These are phyloP conservation scores for Triops cancriformis DNA, from an alignment of 1,140 invertebrate genomes.

Conservation along the genomic window DNA sequence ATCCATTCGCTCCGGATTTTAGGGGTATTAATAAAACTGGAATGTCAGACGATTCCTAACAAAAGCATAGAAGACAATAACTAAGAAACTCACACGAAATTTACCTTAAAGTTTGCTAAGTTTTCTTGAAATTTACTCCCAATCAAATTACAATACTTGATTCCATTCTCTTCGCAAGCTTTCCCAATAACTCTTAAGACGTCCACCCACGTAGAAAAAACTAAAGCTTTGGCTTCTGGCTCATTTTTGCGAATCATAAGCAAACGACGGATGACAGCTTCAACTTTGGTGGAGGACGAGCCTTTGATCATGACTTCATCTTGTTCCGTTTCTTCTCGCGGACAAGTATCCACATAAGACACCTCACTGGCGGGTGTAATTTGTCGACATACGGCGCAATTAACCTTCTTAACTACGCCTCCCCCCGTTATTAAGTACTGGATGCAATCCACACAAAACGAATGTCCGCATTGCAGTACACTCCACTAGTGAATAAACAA, in stretches of 20 bases:
- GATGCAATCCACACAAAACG: constrained; percentile 55
- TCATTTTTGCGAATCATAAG: constrained; percentile 48
- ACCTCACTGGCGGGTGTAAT: constrained; percentile 46
- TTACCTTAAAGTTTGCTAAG: constrained; percentile 50
- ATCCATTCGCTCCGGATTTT: constrained; percentile 58
- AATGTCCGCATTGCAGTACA: constrained; percentile 59
- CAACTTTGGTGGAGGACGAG: constrained; percentile 62
- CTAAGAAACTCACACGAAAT: constrained; percentile 11
- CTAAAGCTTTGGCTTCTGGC: constrained; percentile 53
- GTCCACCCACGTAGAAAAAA: constrained; percentile 63
- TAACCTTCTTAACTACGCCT: constrained; percentile 28
- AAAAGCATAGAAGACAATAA: constrained; percentile 18
- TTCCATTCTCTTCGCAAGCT: constrained; percentile 52
- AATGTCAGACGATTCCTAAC: constrained; percentile 43
- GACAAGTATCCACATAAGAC: constrained; percentile 48
- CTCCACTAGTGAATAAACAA: constrained; percentile 57
- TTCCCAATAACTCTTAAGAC: constrained; percentile 52
- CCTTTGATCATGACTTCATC: constrained; percentile 40
- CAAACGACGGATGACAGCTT: constrained; percentile 53
- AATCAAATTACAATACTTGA: constrained; percentile 42
- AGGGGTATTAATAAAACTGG: constrained; percentile 59
- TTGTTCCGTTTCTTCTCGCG: constrained; percentile 23
- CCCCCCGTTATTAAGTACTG: constrained; percentile 24
- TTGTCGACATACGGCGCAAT: constrained; percentile 60
- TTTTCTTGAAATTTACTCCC: constrained; percentile 43